A percentile compares a stretch with the other conserved stretches of the same genome.
Evolutionary conservation across 1,140 invertebrate species (phyloP).

Genomic region (Sycobia sp.): DNA sequence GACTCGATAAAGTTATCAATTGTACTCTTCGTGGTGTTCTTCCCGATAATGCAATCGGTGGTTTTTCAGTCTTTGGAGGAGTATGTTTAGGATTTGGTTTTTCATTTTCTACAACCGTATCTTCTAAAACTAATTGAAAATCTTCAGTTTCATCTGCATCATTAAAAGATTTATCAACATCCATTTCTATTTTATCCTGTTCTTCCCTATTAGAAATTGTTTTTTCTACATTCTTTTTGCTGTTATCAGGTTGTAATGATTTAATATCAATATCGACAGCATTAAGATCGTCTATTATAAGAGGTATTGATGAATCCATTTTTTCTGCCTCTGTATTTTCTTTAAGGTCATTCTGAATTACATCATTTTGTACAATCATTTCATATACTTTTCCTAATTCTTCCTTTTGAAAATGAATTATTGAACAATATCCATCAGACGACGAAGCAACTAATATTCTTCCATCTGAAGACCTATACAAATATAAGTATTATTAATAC

Average conservation of each 20-base stretch:
- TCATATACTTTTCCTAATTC: constrained; percentile 81
- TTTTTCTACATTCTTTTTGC: constrained; percentile 28
- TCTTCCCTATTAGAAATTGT: constrained; percentile 20
- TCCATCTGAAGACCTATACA: constrained; percentile 79
- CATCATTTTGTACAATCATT: constrained; percentile 5
- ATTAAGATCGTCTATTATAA: constrained; percentile 43
- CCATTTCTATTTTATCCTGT: constrained; percentile 10
- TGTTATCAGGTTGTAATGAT: constrained; percentile 30
- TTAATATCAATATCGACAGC: constrained; percentile 57
- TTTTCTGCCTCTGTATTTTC: too few relatives aligned
- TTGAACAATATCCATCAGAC: constrained; percentile 93
- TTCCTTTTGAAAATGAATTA: constrained; percentile 80
- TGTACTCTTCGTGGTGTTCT: constrained; percentile 71
- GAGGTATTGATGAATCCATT: constrained; percentile 7
- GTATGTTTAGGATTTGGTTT: constrained; percentile 43
- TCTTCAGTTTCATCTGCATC: constrained; percentile 62
- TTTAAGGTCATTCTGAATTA: constrained; percentile 42
- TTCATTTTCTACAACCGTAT: constrained; percentile 49
- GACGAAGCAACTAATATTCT: constrained; percentile 83
- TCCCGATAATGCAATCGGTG: constrained; percentile 41
- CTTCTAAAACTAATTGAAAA: constrained; percentile 71
- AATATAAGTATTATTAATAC: not conserved
- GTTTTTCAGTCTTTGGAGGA: constrained; percentile 44
- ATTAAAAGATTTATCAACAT: not conserved
- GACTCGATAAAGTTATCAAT: constrained; percentile 76